Conservation (phyloP, 2,797 vertebrate species). For the Psittacula derbiana region DNA sequence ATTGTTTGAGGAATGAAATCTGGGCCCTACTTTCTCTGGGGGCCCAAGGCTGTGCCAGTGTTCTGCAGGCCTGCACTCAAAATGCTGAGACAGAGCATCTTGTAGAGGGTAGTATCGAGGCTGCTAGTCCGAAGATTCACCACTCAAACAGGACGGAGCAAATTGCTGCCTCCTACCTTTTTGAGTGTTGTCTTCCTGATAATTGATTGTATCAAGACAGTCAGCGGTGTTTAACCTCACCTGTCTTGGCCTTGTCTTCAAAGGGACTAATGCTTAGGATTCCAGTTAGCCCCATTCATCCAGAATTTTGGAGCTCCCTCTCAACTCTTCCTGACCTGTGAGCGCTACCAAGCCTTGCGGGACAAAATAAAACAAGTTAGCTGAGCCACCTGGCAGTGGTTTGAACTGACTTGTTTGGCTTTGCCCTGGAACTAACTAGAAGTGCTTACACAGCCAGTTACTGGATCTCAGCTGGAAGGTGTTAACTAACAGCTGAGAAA, state of each 20-base stretch:
- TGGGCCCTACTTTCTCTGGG: not conserved
- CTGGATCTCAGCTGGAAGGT: slow-evolving; percentile 21
- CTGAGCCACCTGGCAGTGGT: slow-evolving; percentile 46
- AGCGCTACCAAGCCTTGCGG: slow-evolving; percentile 11
- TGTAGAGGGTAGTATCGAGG: not conserved
- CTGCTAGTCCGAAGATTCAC: not conserved
- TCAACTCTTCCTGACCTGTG: slow-evolving; percentile 53
- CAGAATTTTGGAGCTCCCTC: not conserved
- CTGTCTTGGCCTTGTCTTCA: not conserved
- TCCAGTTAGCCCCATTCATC: not conserved
- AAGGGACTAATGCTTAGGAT: not conserved
- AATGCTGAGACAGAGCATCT: not conserved
- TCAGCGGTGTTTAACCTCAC: not conserved
- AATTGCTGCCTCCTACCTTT: not conserved
- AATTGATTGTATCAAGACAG: not conserved
- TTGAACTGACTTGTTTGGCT: slow-evolving; percentile 61
- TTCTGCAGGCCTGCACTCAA: not conserved
- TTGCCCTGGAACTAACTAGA: slow-evolving; percentile 55
- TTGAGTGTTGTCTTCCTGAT: not conserved
- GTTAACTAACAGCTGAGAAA: slow-evolving; percentile 28
- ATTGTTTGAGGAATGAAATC: not conserved
- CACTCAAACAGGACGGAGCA: not conserved
- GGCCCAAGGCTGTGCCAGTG: not conserved
- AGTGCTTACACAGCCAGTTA: slow-evolving; percentile 56
- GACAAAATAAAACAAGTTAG: slow-evolving; percentile 60